Evolutionary conservation across 2,888 invertebrate genomes (phyloP).

Genomic region (Drosophila aldrichi): DNA sequence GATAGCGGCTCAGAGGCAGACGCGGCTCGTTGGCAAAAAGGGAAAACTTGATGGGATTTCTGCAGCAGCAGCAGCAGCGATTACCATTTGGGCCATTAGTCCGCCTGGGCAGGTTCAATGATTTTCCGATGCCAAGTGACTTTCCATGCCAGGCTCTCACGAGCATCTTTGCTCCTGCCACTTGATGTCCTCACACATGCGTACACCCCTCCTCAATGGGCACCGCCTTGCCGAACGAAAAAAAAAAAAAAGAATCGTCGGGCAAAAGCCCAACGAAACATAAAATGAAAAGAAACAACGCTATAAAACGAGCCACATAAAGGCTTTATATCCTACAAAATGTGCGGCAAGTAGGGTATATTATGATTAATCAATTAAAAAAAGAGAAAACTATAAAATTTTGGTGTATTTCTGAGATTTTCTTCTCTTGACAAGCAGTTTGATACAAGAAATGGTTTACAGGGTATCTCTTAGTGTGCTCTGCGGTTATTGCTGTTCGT

Average conservation of each 20-base stretch:
- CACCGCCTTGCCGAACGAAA: too few relatives aligned
- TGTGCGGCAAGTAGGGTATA: not conserved
- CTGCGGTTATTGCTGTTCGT: too few relatives aligned
- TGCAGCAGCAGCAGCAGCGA: slow-evolving; percentile 27
- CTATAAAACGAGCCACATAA: slow-evolving; percentile 4
- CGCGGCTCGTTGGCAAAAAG: slow-evolving; percentile 10
- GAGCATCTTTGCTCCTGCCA: slow-evolving; percentile 41
- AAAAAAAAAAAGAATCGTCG: not conserved
- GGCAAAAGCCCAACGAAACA: slow-evolving; percentile 21
- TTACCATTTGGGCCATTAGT: slow-evolving; percentile 58
- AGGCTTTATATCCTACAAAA: slow-evolving; percentile 11
- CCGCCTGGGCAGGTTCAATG: slow-evolving; percentile 35
- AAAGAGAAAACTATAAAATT: too few relatives aligned
- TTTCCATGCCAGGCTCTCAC: slow-evolving; percentile 39
- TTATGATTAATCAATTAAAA: not conserved
- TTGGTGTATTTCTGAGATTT: too few relatives aligned
- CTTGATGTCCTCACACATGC: slow-evolving; percentile 52
- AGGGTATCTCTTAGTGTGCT: too few relatives aligned
- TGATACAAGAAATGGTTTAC: too few relatives aligned
- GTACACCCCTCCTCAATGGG: not conserved
- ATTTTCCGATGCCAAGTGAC: slow-evolving; percentile 45
- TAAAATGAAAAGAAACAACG: slow-evolving; percentile 15
- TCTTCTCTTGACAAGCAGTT: not conserved
- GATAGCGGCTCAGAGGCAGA: slow-evolving; percentile 25
- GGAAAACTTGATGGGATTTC: slow-evolving; percentile 29